Evolutionary conservation across 2,113 vertebrate genomes (phyloP), one percentile per base, ranked within the genome.

Genomic region (Pluvialis apricaria): DNA sequence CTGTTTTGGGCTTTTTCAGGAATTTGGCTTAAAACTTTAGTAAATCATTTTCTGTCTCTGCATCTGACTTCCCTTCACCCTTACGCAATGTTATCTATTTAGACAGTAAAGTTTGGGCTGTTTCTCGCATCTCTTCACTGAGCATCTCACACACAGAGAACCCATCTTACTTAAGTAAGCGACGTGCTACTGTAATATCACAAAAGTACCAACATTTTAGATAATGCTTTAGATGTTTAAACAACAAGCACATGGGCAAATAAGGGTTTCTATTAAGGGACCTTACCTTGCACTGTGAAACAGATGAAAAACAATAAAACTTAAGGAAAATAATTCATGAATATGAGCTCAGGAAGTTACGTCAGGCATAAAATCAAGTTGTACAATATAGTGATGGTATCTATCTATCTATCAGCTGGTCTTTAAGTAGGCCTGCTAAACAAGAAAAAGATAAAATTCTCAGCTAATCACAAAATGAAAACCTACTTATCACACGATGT

Each of bases 111-210:
- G 51, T n/a, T 47, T 55, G 51, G 38, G 26, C 13, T 66, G 21
- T 21, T 86, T 51, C 64, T 55, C 13, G 1, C 28, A 54, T 66
- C 38, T 81, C 38, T 72, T 85, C 25, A 42, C 29, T 58, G 45
- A 80, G 36, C 38, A 40, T 20, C 51, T 78, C 32, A 16, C 38
- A 77, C 12, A 26, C 32, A 77, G 28, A 78, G 52, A 88, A 58
- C 5, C 0, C 0, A 57, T 38, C 28, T 61, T 51, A 51, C 25
- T 51, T 25, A 25, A 54, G 52, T 40, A 80, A 76, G 16, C 2
- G 0, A 76, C 52, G 55, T 17, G 14, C 25, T 87, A 68, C 40
- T 32, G 36, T 17, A 76, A 28, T 12, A 73, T 40, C 82, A 78
- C 42, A 83, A 62, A 85, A 22, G 18, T 29, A 54, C 26, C 21